Evolutionary conservation across 2,888 invertebrate species (phyloP).

Genomic region (Teleiodes luculella): DNA sequence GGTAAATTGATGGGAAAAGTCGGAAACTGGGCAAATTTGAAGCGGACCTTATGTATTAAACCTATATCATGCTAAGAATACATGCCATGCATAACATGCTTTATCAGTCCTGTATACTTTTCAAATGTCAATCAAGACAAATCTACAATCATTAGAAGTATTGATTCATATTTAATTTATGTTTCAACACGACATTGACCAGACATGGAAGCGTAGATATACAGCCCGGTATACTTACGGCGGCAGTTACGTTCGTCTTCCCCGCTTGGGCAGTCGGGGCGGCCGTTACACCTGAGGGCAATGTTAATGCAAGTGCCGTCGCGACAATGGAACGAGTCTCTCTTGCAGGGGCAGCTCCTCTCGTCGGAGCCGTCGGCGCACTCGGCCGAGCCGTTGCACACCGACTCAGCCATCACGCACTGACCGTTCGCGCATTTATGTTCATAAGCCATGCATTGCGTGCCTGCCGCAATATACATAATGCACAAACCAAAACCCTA

Average conservation of each 20-base stretch:
- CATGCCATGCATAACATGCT: slow-evolving; percentile 19
- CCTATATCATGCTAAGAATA: neutral
- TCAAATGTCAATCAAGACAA: too few relatives aligned
- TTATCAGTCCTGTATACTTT: neutral
- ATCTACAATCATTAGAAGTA: too few relatives aligned
- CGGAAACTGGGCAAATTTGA: too few relatives aligned
- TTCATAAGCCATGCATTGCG: slow-evolving; percentile 74
- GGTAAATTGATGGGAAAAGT: too few relatives aligned
- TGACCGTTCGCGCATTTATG: slow-evolving; percentile 82
- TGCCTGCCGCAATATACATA: slow-evolving; percentile 63
- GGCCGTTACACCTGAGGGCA: slow-evolving; percentile 81
- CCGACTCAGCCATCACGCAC: slow-evolving; percentile 74
- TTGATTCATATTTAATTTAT: too few relatives aligned
- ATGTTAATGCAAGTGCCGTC: slow-evolving; percentile 82
- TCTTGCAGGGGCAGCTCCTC: slow-evolving; percentile 60
- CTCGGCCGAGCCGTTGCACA: slow-evolving; percentile 74
- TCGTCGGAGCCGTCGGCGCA: slow-evolving; percentile 75
- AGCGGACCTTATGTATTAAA: neutral
- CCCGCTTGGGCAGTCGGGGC: slow-evolving; percentile 77
- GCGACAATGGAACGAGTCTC: slow-evolving; percentile 77
- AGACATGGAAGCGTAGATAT: neutral
- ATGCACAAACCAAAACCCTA: slow-evolving; percentile 55
- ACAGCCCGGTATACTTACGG: slow-evolving; percentile 44
- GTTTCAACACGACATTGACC: too few relatives aligned
- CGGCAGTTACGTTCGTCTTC: slow-evolving; percentile 81